Evolutionary conservation across 2,797 vertebrate genomes (phyloP).

Genomic region (Falco berigora): DNA sequence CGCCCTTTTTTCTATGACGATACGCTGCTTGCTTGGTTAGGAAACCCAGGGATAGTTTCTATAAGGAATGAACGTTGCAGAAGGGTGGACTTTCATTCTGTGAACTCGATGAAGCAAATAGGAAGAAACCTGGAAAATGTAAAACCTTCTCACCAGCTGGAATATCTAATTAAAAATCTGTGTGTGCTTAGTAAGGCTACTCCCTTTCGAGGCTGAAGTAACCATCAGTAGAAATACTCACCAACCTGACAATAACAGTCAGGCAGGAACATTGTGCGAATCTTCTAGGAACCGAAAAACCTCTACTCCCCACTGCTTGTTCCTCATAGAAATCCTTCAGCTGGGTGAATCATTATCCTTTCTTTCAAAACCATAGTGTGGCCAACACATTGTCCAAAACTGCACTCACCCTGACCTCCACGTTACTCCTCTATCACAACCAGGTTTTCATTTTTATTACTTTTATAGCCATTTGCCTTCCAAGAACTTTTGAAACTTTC

Average conservation of each 20-base stretch:
- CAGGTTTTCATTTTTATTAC: not conserved
- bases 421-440: not conserved
- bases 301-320: conserved; percentile 24
- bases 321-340: conserved; percentile 6
- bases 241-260: not conserved
- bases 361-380: conserved; percentile 8
- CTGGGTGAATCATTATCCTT: conserved; percentile 41
- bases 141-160: not conserved
- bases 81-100: not conserved
- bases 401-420: conserved; percentile 12
- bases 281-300: conserved; percentile 33
- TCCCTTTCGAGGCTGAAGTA: not conserved
- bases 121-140: not conserved
- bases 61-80: not conserved
- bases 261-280: conserved; percentile 15
- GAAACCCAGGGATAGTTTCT: not conserved
- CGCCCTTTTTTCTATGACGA: not conserved
- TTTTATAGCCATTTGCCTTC: conserved; percentile 39
- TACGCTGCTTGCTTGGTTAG: not conserved
- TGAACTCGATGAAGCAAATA: not conserved
- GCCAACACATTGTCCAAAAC: conserved; percentile 34
- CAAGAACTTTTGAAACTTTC: conserved; percentile 37
- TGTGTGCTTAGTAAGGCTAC: not conserved
- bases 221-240: not conserved
- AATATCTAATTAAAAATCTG: not conserved